These are phyloP conservation scores for Malurus melanocephalus DNA, from an alignment of 2,113 vertebrate species.

Conservation along the genomic window DNA sequence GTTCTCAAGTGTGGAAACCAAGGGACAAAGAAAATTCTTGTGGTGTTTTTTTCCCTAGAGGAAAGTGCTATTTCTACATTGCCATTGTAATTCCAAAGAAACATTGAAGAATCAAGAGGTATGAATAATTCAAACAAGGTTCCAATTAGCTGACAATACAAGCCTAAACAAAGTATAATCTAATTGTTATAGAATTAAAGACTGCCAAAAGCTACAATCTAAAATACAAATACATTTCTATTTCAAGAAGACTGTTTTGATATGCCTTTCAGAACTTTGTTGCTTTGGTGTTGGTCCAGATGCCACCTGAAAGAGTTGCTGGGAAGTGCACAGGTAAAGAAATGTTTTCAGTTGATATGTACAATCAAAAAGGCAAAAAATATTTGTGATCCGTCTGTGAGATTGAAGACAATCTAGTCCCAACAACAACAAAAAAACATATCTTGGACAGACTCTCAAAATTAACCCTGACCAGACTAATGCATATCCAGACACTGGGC, in stretches of 20 bases:
- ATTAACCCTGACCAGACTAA: neutral
- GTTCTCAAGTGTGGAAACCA: neutral
- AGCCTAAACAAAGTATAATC: neutral
- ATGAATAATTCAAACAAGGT: conserved; percentile 13
- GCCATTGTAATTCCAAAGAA: neutral
- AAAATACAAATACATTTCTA: neutral
- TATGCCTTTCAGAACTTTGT: neutral
- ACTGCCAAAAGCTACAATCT: neutral
- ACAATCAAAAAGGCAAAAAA: neutral
- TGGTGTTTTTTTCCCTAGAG: neutral
- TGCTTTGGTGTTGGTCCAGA: neutral
- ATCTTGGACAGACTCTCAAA: neutral
- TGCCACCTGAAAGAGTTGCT: neutral
- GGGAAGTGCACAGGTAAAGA: neutral
- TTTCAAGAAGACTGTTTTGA: neutral
- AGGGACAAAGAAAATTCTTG: conserved; percentile 5
- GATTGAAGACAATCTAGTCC: neutral
- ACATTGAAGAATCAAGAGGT: neutral
- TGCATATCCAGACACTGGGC: neutral
- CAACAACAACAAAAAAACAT: neutral
- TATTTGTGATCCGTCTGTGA: neutral
- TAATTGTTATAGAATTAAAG: neutral
- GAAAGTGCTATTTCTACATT: neutral
- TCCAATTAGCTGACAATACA: conserved; percentile 2
- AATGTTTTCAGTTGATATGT: neutral